Base-by-base conservation (phyloP, 2,888 invertebrate species). In the Nomada lathburiana region DNA sequence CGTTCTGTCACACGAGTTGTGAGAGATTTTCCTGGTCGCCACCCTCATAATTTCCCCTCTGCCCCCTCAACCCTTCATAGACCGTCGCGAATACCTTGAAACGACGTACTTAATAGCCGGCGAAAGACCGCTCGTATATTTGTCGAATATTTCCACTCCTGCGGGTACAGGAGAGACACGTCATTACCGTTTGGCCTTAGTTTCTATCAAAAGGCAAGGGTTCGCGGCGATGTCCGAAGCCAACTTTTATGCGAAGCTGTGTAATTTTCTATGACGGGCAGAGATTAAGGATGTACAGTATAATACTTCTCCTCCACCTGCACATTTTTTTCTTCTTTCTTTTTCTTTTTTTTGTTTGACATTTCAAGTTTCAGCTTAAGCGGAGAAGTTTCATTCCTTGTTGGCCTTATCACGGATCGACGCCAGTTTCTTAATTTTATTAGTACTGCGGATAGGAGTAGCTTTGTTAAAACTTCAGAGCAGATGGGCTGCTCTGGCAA, bases 1-100 rank as follows among this genome's bases (percentile, higher is more conserved):
- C 88, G 85, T 86, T 87, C 87, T 81, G 83, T 83, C 86, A 83
- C 87, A 76, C 80, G 74, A 82, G 82, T 79, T 80, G 80, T 72
- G 86, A 80, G 76, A 82, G 78, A 86, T 86, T 88, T 86, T 80
- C 74, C 76, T 68, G 70, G 57, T 44, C 60, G n/a, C 76, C 69
- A 59, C 64, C 69, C 65, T 68, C 74, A 78, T 73, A 86, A 86
- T 84, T 79, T 73, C 86, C 53, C 60, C 36, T 23, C 13, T 20
- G 20, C 23, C 57, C 57, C 44, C 52, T n/a, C n/a, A 47, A 1
- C 10, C 23, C 55, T 71, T 65, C 76, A 60, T 74, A 65, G 76
- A 62, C 85, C 59, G 44, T 47, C 69, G 20, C 71, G 64, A 83
- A 88, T 80, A 80, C 64, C 60, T 23, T 74, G 74, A 47, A 73